phyloP scores from a whole-genome alignment of 2,113 vertebrate species.

The Monopterus albus region DNA sequence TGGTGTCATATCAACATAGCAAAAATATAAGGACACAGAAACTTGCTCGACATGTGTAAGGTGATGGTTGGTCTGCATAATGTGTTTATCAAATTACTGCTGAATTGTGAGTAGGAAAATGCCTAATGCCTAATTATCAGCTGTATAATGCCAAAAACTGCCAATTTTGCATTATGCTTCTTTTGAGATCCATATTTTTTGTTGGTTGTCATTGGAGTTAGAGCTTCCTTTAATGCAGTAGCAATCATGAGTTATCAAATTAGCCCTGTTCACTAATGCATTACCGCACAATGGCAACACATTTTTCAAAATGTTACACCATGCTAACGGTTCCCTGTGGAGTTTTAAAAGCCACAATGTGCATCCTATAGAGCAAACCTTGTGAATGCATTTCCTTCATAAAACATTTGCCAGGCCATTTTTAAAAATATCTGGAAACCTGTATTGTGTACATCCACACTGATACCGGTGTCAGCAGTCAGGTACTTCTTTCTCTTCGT shows the following conservation, averaged over 20 bases:
- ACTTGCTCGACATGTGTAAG: conserved; percentile 14
- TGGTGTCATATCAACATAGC: conserved; percentile 14
- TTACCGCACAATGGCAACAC: not conserved
- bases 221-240: not conserved
- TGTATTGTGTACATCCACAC: not conserved
- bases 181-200: conserved; percentile 10
- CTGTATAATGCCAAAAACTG: conserved; percentile 23
- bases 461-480: not conserved
- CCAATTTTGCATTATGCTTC: conserved; percentile 7
- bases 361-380: no score
- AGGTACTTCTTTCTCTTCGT: not conserved
- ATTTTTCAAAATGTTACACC: not conserved
- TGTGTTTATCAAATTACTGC: conserved; percentile 30
- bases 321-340: not conserved
- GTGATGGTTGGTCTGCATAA: conserved; percentile 4
- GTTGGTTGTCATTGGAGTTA: not conserved
- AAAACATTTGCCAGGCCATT: no score
- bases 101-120: not conserved
- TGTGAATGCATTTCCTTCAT: no score
- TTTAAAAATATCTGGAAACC: no score
- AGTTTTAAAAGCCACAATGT: not conserved
- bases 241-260: not conserved
- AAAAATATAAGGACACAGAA: conserved; percentile 16
- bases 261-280: not conserved
- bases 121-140: conserved; percentile 24